phyloP scores from a whole-genome alignment of 2,113 vertebrate genomes.

The Corydoras sp. region DNA sequence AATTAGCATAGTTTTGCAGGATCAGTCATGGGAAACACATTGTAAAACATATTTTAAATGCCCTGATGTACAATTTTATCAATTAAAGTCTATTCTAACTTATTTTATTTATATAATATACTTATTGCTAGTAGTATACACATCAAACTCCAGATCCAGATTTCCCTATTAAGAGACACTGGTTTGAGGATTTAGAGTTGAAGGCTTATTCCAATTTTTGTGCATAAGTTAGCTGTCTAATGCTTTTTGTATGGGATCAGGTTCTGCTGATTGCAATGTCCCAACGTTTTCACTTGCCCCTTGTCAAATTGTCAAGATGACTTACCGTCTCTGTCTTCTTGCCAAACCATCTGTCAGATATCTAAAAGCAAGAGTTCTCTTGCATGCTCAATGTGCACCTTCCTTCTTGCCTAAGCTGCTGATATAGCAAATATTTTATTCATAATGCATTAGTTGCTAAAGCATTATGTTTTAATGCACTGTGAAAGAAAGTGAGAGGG shows the following conservation, averaged over 20 bases:
- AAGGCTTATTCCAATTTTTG: too few relatives aligned
- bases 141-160: too few relatives aligned
- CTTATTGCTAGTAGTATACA: too few relatives aligned
- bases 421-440: slow-evolving; percentile 50
- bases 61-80: too few relatives aligned
- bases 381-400: slow-evolving; percentile 39
- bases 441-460: slow-evolving; percentile 47
- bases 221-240: slow-evolving; percentile 11
- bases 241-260: slow-evolving; percentile 17
- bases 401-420: slow-evolving; percentile 45
- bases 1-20: too few relatives aligned
- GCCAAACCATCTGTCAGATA: slow-evolving; percentile 34
- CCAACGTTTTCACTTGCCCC: slow-evolving; percentile 8
- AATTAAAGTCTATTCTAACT: too few relatives aligned
- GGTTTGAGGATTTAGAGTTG: too few relatives aligned
- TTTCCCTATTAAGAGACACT: too few relatives aligned
- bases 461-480: slow-evolving; percentile 32
- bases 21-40: too few relatives aligned
- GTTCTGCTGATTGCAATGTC: slow-evolving; percentile 38
- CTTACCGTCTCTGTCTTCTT: slow-evolving; percentile 24
- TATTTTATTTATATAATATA: too few relatives aligned
- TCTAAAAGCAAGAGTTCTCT: slow-evolving; percentile 50
- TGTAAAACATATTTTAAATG: too few relatives aligned
- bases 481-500: neutral
- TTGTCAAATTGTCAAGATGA: slow-evolving; percentile 27